A percentile compares a stretch with the other conserved stretches of the same genome.
These are phyloP conservation scores for Oscheius sp. DNA, from an alignment of 2,888 invertebrate species.

Conservation along the genomic window DNA sequence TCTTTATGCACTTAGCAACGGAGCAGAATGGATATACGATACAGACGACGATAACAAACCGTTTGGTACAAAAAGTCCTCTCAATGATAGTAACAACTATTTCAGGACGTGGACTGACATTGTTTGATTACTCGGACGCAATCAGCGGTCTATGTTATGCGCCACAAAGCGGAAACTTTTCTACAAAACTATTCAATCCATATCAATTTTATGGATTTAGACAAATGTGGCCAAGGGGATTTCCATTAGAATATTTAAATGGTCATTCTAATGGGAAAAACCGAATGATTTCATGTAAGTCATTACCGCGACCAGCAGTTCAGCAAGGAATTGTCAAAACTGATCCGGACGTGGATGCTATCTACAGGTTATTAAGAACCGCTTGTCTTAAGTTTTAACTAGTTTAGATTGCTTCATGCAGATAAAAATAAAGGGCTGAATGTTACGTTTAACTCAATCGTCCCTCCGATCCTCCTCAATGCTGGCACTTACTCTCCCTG, in stretches of 20 bases:
- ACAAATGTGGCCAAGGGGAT: slow-evolving; percentile 53
- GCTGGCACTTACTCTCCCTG: slow-evolving; percentile 52
- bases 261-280: slow-evolving; percentile 13
- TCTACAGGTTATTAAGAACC: slow-evolving; percentile 39
- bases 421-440: neutral
- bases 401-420: neutral
- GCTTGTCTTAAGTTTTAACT: neutral
- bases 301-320: slow-evolving; percentile 30
- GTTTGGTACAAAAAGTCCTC: slow-evolving; percentile 23
- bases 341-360: slow-evolving; percentile 43
- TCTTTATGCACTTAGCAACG: slow-evolving; percentile 38
- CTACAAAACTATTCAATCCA: slow-evolving; percentile 45
- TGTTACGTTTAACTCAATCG: neutral
- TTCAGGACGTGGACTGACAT: slow-evolving; percentile 33
- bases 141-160: slow-evolving; percentile 7
- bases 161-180: neutral
- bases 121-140: slow-evolving; percentile 21
- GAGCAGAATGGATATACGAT: slow-evolving; percentile 41
- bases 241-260: slow-evolving; percentile 44
- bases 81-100: neutral
- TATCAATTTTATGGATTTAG: slow-evolving; percentile 48
- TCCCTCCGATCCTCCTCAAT: slow-evolving; percentile 6
- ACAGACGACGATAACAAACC: slow-evolving; percentile 43
- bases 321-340: slow-evolving; percentile 39
- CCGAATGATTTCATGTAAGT: slow-evolving; percentile 11